These are phyloP conservation scores for Hestina assimilis DNA, from an alignment of 1,140 invertebrate species.

Conservation along the genomic window DNA sequence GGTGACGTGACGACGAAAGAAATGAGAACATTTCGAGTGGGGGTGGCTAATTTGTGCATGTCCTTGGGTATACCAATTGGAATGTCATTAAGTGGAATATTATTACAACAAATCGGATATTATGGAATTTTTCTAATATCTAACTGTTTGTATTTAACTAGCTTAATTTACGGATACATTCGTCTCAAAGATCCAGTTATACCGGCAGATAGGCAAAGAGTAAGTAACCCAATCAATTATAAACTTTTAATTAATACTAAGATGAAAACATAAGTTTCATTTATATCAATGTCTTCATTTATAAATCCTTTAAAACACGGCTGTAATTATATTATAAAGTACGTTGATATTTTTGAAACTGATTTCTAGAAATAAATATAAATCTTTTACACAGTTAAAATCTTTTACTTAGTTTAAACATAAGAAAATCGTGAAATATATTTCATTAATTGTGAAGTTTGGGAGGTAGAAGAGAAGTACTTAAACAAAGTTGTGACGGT, in stretches of 20 bases:
- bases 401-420: not conserved
- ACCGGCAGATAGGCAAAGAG: conserved; percentile 61
- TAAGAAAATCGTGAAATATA: conserved; percentile 7
- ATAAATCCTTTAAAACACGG: too few species aligned
- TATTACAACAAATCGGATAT: conserved; percentile 71
- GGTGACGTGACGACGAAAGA: conserved; percentile 80
- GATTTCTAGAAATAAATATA: too few species aligned
- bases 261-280: too few species aligned
- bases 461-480: conserved; percentile 4
- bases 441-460: not conserved
- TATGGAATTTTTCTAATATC: conserved; percentile 76
- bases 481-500: conserved; percentile 25
- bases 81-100: conserved; percentile 72
- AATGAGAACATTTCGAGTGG: conserved; percentile 79
- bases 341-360: too few species aligned
- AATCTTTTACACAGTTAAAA: too few species aligned
- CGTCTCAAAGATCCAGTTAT: conserved; percentile 69
- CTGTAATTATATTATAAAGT: too few species aligned
- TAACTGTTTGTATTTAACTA: conserved; percentile 67
- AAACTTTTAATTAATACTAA: too few species aligned
- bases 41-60: conserved; percentile 79
- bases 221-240: too few species aligned
- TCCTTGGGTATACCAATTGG: conserved; percentile 74
- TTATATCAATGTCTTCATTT: too few species aligned
- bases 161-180: conserved; percentile 71